Conservation (phyloP, 2,113 vertebrate genomes). For the Gavialis gangeticus region DNA sequence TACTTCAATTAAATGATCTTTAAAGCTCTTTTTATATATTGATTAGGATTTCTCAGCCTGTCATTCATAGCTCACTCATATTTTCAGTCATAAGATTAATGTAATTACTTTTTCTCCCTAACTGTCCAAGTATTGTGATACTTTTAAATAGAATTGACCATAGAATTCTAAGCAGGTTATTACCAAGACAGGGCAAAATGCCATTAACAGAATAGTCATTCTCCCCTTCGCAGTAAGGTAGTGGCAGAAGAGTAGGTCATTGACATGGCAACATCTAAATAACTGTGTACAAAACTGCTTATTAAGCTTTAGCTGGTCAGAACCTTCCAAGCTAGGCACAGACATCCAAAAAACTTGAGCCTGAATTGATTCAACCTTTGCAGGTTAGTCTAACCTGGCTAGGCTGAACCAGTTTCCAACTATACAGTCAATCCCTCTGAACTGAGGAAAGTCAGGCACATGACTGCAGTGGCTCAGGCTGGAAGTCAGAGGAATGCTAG, state of each 20-base stretch:
- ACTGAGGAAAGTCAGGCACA: no score
- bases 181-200: background rate
- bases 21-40: conserved; percentile 48
- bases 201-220: background rate
- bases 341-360: no score
- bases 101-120: background rate
- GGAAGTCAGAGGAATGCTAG: no score
- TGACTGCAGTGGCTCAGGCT: no score
- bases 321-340: no score
- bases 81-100: conserved; percentile 31
- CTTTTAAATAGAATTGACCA: background rate
- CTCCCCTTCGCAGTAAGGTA: background rate
- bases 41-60: conserved; percentile 47
- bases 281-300: rapidly evolving
- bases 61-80: conserved; percentile 28
- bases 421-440: no score
- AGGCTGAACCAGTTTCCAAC: no score
- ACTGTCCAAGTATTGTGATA: background rate
- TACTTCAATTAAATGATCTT: conserved; percentile 53
- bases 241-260: background rate
- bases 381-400: no score
- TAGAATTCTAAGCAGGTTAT: background rate
- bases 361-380: no score
- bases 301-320: background rate
- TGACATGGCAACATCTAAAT: background rate